Percentiles rank a stretch among this genome's conserved stretches.
These are phyloP conservation scores for Dunckerocampus dactyliophorus DNA, from an alignment of 2,113 vertebrate genomes.

Conservation along the genomic window DNA sequence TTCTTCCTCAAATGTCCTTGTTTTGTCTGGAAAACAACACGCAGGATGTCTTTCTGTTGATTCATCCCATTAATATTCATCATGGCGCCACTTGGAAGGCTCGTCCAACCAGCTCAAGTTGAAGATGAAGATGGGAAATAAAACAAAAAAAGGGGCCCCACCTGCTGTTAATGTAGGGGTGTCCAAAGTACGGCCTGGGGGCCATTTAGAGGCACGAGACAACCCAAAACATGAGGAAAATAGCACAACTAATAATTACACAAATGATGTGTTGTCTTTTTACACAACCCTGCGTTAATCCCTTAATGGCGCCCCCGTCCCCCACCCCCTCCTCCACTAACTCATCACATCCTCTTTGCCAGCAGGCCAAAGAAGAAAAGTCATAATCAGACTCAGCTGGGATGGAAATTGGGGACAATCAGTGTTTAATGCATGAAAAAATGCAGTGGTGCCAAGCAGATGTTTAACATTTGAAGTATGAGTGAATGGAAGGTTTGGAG, in stretches of 20 bases:
- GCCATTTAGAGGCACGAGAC: too few relatives aligned
- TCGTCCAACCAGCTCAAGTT: background rate
- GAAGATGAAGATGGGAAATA: too few relatives aligned
- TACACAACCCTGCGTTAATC: conserved; percentile 60
- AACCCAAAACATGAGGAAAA: too few relatives aligned
- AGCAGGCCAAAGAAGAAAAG: conserved; percentile 32
- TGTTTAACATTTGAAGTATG: conserved; percentile 42
- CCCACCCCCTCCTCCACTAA: conserved; percentile 63
- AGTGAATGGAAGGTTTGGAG: conserved; percentile 29
- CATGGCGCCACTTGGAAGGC: conserved; percentile 30
- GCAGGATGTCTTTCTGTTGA: conserved; percentile 41
- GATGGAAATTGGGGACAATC: background rate
- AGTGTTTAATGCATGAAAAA: background rate
- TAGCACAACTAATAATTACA: too few relatives aligned
- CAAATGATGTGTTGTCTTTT: background rate
- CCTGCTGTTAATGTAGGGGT: too few relatives aligned
- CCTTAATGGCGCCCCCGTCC: conserved; percentile 68
- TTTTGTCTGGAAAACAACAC: background rate
- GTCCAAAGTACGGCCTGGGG: too few relatives aligned
- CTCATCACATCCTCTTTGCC: conserved; percentile 68
- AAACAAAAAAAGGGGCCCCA: too few relatives aligned
- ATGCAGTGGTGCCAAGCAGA: conserved; percentile 25
- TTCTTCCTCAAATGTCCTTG: background rate
- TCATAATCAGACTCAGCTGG: conserved; percentile 52
- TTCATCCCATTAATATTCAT: conserved; percentile 36